phyloP scores from a whole-genome alignment of 2,888 invertebrate genomes.

The Amblyteles armatorius region DNA sequence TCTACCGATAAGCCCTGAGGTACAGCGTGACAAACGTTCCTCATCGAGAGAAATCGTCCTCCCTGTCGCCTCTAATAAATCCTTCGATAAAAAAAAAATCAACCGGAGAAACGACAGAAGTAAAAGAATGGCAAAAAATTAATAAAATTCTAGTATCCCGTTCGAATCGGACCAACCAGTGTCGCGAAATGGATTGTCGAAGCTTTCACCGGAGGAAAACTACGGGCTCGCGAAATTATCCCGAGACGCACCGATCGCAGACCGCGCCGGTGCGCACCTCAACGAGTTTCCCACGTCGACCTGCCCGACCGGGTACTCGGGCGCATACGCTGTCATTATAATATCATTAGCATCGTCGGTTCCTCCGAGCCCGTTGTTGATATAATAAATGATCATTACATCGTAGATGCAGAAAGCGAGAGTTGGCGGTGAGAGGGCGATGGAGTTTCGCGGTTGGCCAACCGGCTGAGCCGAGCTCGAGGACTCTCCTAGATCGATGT shows the following conservation, averaged over 20 bases:
- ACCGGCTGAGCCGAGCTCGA: not conserved
- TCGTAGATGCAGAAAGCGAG: slow-evolving; percentile 8
- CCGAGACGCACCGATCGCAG: not conserved
- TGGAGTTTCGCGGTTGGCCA: slow-evolving; percentile 21
- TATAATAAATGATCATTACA: slow-evolving; percentile 34
- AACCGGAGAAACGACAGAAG: not conserved
- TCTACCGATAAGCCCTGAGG: not conserved
- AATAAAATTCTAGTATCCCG: not conserved
- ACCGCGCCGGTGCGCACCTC: not conserved
- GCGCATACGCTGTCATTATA: slow-evolving; percentile 36
- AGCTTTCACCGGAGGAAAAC: slow-evolving; percentile 4
- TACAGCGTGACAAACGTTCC: slow-evolving; percentile 5
- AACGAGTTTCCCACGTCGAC: slow-evolving; percentile 38
- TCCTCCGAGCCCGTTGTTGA: slow-evolving; percentile 10
- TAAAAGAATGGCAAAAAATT: not conserved
- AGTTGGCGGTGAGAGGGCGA: not conserved
- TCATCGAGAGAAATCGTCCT: not conserved
- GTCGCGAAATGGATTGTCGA: not conserved
- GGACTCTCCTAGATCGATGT: slow-evolving; percentile 4
- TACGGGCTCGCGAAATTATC: not conserved
- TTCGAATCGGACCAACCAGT: not conserved
- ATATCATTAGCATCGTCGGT: slow-evolving; percentile 37
- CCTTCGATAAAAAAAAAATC: slow-evolving; percentile 10
- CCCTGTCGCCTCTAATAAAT: not conserved
- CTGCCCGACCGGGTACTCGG: not conserved